Conservation (phyloP, 2,888 invertebrate species). For the Calliphora vomitoria region DNA sequence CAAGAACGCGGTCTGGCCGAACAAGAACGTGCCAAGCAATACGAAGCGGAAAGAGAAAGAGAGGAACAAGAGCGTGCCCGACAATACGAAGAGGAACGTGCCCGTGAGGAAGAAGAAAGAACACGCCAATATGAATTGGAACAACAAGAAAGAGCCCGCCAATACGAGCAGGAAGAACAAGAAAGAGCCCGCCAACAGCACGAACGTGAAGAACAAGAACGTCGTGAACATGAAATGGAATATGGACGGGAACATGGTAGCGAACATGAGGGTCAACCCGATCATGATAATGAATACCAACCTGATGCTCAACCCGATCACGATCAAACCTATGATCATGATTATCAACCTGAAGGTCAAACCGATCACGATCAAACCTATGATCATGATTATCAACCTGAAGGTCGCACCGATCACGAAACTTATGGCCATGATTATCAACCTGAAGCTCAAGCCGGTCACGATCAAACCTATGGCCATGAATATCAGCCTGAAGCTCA, state of each 20-base stretch:
- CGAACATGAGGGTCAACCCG: neutral
- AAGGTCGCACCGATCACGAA: neutral
- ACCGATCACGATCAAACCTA: neutral
- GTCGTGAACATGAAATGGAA: constrained; percentile 14
- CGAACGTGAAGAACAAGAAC: constrained; percentile 64
- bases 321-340: neutral
- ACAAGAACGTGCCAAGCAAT: constrained; percentile 44
- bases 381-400: neutral
- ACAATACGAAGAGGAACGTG: constrained; percentile 49
- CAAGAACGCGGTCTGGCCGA: constrained; percentile 38
- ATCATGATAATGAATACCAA: neutral
- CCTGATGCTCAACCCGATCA: neutral
- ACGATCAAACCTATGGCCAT: neutral
- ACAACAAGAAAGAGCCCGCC: constrained; percentile 35
- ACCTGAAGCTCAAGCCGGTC: neutral
- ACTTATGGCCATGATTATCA: neutral
- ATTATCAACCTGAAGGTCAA: neutral
- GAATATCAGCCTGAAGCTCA: neutral
- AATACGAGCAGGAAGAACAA: constrained; percentile 42
- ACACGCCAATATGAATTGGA: constrained; percentile 42
- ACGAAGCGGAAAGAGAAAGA: constrained; percentile 39
- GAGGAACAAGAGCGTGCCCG: constrained; percentile 45
- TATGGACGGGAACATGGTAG: neutral
- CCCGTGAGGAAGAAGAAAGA: constrained; percentile 35
- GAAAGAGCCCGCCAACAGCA: constrained; percentile 32